Base-by-base conservation (phyloP, 2,797 vertebrate species). In the Neosilurus mollespiculum region DNA sequence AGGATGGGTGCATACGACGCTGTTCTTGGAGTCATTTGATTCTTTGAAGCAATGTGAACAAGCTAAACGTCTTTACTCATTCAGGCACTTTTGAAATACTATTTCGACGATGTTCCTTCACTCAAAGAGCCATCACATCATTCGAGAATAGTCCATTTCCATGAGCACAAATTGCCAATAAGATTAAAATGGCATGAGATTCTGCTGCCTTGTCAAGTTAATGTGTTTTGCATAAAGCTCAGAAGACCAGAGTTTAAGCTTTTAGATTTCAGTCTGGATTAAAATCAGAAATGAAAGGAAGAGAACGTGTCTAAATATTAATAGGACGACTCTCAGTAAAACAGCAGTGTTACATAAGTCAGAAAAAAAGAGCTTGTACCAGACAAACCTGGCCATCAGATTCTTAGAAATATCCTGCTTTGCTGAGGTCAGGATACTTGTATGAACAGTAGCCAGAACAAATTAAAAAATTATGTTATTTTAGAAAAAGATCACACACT, bases 191-290 rank as follows among this genome's bases (percentile, higher is more conserved):
- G 37, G 12, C 75, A 30, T 20, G 24, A 9, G 16, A 79, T 79
- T 65, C 61, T 65, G 61, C 61, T 65, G 61, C 77, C 43, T 79
- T 51, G n/a, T 79, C 77, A 79, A 64, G 54, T 37, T 34, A 59
- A 58, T 76, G 34, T 61, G 30, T 62, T 77, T 61, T 61, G 58
- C 11, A 61, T 43, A 43, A 1, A 24, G 58, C 75, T 77, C 15
- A 8, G 58, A 49, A 22, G 34, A 43, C 30, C 58, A 77, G 30
- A 49, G 30, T 43, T 30, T 65, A n/a, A 53, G 15, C 37, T 30
- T 79, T 79, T 65, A 65, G 24, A 43, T 77, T 56, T 61, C 75
- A 61, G 56, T 16, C 30, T 76, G 54, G 73, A 76, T 76, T 76
- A 53, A 71, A 72, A 43, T 43, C 43, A 43, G 43, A 22, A 26